Evolutionary conservation across 2,113 vertebrate species (phyloP).

Genomic region (Sinocyclocheilus anshuiensis): DNA sequence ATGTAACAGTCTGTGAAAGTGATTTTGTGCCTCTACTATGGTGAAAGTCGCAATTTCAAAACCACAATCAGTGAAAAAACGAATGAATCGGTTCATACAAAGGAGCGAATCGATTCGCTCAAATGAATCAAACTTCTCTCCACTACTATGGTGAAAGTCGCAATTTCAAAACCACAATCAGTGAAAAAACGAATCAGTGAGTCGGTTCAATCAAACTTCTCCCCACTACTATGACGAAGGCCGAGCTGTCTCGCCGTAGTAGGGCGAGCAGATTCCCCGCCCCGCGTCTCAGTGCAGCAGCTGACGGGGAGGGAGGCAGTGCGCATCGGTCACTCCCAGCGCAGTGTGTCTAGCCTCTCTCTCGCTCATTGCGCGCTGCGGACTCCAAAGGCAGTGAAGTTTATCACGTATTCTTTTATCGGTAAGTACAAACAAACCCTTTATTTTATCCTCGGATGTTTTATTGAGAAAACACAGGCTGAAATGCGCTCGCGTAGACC

Average conservation of each 20-base stretch:
- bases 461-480: background rate
- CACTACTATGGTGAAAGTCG: background rate
- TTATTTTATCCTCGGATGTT: background rate
- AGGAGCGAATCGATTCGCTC: background rate
- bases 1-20: no score
- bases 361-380: constrained; percentile 47
- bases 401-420: constrained; percentile 46
- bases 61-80: no score
- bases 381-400: constrained; percentile 58
- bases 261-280: constrained; percentile 51
- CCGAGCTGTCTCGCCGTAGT: background rate
- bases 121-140: background rate
- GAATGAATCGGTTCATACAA: no score
- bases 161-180: no score
- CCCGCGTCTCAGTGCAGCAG: constrained; percentile 72
- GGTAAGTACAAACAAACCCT: constrained; percentile 55
- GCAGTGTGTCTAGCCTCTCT: constrained; percentile 46
- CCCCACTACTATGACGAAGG: background rate
- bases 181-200: no score
- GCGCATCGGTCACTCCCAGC: constrained; percentile 76
- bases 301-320: constrained; percentile 61
- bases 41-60: no score
- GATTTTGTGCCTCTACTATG: no score
- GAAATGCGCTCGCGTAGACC: background rate
- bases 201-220: background rate